Evolutionary conservation across 2,888 invertebrate genomes (phyloP), one percentile per base, ranked within the genome.

Genomic region (Drosophila buzzatii): DNA sequence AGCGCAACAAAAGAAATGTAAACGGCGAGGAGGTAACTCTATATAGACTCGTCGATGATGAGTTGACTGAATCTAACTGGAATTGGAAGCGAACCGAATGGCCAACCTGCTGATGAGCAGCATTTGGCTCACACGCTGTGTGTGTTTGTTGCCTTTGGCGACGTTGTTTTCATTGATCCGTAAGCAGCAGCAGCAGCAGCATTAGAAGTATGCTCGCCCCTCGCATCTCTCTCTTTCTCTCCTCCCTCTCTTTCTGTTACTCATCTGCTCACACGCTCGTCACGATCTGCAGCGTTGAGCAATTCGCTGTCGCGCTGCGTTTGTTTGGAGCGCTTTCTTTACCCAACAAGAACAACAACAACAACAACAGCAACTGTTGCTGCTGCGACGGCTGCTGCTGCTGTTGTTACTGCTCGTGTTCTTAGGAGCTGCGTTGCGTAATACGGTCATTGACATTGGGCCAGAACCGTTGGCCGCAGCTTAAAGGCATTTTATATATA

Each of bases 381-480:
- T 72, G 65, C 68, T 69, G 53, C 53, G 16, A 23, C 16, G 16
- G 52, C 37, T 53, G 47, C 33, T 49, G 47, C 51, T 72, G 68
- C 16, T 41, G 52, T 8, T 33, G 44, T 23, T 59, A 37, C 53
- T 72, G 67, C 66, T 69, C 67, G 63, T 59, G 65, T 75, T 79
- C 79, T 79, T 64, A 73, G 65, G 67, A 62, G 78, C 75, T 77
- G 78, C 68, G 89, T 90, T 90, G 89, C 91, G 91, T 90, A 90
- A 90, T 90, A 90, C 90, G 90, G 90, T 90, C 90, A 84, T 91
- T 90, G 90, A 91, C 90, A 70, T 78, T 56, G 35, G 55, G 68
- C 73, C 49, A 65, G 59, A 60, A 78, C 70, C 84, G 73, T 76
- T 69, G 76, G 31, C 63, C 47, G 56, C 23, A 57, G 70, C 75